A percentile compares a stretch with the other conserved stretches of the same genome.
phyloP scores from a whole-genome alignment of 2,888 invertebrate genomes.

The Stenotaenia linearis region DNA sequence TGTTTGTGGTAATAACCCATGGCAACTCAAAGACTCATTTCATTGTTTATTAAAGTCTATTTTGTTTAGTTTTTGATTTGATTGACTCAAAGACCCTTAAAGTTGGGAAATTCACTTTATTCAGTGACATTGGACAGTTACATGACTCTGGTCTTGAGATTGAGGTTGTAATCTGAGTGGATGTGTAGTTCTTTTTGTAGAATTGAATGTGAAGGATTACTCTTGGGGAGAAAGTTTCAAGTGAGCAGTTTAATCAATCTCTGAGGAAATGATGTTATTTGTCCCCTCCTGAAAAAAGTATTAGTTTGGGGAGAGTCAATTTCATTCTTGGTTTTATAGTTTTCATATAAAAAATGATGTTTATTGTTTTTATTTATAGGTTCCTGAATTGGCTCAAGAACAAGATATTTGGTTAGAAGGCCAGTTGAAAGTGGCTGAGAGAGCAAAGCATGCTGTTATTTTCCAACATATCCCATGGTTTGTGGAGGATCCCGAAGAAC shows the following conservation, averaged over 20 bases:
- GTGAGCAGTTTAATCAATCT: background rate
- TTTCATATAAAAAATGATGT: background rate
- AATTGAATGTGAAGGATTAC: background rate
- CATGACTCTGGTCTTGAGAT: background rate
- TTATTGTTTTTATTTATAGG: slow-evolving; percentile 35
- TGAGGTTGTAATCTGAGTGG: background rate
- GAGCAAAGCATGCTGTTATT: slow-evolving; percentile 44
- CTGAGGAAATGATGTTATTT: background rate
- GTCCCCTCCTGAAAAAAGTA: background rate
- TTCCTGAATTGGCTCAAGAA: slow-evolving; percentile 43
- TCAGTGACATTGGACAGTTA: background rate
- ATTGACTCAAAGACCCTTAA: too few species aligned
- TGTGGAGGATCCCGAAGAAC: slow-evolving; percentile 44
- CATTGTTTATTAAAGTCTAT: too few species aligned
- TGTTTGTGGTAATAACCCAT: background rate
- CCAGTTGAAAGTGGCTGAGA: slow-evolving; percentile 42
- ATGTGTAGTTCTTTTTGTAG: background rate
- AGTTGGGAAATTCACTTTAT: background rate
- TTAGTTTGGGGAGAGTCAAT: background rate
- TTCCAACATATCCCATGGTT: slow-evolving; percentile 53
- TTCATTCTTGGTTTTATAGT: background rate
- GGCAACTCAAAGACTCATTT: too few species aligned
- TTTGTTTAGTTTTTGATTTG: too few species aligned
- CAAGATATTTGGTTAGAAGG: slow-evolving; percentile 50
- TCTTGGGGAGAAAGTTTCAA: background rate